Conservation (phyloP, 2,888 invertebrate species). For the Drosophila nr. perissopoda region DNA sequence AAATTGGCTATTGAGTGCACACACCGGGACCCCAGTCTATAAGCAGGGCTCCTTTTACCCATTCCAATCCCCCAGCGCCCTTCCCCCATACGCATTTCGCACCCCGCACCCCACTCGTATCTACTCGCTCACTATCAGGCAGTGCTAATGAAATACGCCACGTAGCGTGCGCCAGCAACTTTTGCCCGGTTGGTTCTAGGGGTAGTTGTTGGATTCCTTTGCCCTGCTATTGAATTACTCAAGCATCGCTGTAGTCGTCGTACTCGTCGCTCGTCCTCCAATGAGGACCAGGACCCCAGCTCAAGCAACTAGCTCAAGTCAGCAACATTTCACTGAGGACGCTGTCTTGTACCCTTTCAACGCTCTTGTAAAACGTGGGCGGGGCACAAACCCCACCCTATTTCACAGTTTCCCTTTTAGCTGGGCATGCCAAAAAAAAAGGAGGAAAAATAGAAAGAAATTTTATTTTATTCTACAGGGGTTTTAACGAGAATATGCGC, state of each 20-base stretch:
- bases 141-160: slow-evolving; percentile 81
- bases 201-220: slow-evolving; percentile 51
- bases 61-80: background rate
- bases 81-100: background rate
- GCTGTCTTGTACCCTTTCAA: slow-evolving; percentile 79
- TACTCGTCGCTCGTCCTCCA: slow-evolving; percentile 15
- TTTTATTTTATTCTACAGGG: slow-evolving; percentile 57
- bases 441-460: slow-evolving; percentile 21
- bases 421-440: slow-evolving; percentile 56
- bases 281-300: slow-evolving; percentile 26
- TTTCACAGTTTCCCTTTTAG: slow-evolving; percentile 15
- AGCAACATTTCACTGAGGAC: slow-evolving; percentile 74
- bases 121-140: slow-evolving; percentile 47
- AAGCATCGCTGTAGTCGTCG: slow-evolving; percentile 57
- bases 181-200: slow-evolving; percentile 41
- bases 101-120: slow-evolving; percentile 24
- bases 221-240: slow-evolving; percentile 75
- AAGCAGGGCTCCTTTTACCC: slow-evolving; percentile 4
- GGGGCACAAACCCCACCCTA: slow-evolving; percentile 7
- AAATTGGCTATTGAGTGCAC: slow-evolving; percentile 52
- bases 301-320: slow-evolving; percentile 75
- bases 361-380: slow-evolving; percentile 45
- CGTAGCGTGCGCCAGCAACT: slow-evolving; percentile 73
- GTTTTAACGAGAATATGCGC: slow-evolving; percentile 76
- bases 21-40: slow-evolving; percentile 4